These are phyloP conservation scores for Rhinophrynus dorsalis DNA, from an alignment of 2,797 vertebrate genomes.

Conservation along the genomic window DNA sequence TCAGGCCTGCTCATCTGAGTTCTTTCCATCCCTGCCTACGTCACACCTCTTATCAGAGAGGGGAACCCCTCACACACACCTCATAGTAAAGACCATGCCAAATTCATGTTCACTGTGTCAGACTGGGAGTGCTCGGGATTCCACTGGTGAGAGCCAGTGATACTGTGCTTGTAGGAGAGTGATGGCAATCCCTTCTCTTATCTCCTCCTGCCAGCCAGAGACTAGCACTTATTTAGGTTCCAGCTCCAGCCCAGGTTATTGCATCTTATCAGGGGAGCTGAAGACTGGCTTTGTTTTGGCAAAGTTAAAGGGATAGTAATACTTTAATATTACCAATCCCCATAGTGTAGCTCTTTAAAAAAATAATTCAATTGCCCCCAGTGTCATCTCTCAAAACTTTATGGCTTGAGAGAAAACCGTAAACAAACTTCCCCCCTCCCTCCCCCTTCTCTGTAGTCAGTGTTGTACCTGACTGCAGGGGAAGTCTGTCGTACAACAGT, in stretches of 20 bases:
- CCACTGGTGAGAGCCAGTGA: slow-evolving; percentile 50
- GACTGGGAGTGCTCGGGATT: slow-evolving; percentile 51
- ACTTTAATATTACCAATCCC: too few relatives aligned
- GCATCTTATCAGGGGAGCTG: too few relatives aligned
- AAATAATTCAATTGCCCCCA: too few relatives aligned
- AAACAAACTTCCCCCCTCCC: too few relatives aligned
- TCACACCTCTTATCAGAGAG: not conserved
- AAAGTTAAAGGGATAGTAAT: too few relatives aligned
- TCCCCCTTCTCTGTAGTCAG: too few relatives aligned
- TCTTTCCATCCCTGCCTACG: not conserved
- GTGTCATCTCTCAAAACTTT: too few relatives aligned
- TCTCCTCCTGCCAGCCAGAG: slow-evolving; percentile 52
- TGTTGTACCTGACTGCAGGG: too few relatives aligned
- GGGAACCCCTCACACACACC: slow-evolving; percentile 7
- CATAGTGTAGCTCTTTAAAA: too few relatives aligned
- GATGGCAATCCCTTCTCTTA: slow-evolving; percentile 52
- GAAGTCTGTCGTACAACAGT: too few relatives aligned
- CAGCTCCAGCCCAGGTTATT: not conserved
- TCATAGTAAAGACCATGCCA: not conserved
- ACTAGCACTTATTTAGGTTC: not conserved
- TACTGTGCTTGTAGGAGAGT: not conserved
- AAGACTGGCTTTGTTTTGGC: too few relatives aligned
- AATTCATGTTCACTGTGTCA: slow-evolving; percentile 4
- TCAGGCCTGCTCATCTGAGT: not conserved
- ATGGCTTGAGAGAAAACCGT: too few relatives aligned